These are phyloP conservation scores for Standfussiana lucernea DNA, from an alignment of 2,888 invertebrate species.

Conservation along the genomic window DNA sequence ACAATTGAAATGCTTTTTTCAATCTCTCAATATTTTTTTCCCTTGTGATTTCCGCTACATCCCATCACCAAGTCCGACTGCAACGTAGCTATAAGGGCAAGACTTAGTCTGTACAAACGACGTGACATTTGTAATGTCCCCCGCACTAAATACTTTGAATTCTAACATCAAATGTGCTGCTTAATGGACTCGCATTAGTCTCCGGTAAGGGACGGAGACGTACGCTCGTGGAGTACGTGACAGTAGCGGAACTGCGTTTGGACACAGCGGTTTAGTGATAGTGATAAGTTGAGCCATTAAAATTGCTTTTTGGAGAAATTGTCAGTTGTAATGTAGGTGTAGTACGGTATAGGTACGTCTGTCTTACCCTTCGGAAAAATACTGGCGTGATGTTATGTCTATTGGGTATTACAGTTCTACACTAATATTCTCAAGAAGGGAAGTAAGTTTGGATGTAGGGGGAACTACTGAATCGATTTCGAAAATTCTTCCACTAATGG, in stretches of 20 bases:
- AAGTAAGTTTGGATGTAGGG: background rate
- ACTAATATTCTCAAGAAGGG: background rate
- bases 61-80: slow-evolving; percentile 7
- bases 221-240: background rate
- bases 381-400: background rate
- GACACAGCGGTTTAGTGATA: background rate
- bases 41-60: slow-evolving; percentile 25
- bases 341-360: background rate
- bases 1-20: background rate
- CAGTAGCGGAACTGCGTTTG: slow-evolving; percentile 5
- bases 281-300: slow-evolving; percentile 7
- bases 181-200: slow-evolving; percentile 57
- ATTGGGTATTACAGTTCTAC: background rate
- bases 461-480: background rate
- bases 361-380: background rate
- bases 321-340: background rate
- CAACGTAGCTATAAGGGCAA: slow-evolving; percentile 62
- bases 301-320: slow-evolving; percentile 17
- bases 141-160: slow-evolving; percentile 63
- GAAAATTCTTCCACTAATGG: background rate
- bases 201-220: slow-evolving; percentile 28
- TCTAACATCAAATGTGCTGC: slow-evolving; percentile 55
- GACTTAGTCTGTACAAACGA: slow-evolving; percentile 67
- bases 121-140: slow-evolving; percentile 62
- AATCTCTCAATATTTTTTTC: background rate